Conservation (phyloP, 2,888 invertebrate species). For the Lasiommata megera region DNA sequence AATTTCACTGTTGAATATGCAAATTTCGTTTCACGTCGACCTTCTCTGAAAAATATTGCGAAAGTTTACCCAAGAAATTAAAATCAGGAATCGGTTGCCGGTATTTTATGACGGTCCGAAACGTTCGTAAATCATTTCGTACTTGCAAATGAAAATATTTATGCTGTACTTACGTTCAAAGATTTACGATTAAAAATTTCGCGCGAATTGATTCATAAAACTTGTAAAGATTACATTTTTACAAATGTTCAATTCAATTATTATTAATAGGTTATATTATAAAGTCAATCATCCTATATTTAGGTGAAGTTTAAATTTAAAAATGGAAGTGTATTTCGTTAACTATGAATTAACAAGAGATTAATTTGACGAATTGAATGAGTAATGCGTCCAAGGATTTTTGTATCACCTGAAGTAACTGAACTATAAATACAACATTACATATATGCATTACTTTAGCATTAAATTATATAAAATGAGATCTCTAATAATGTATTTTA, state of each 20-base stretch:
- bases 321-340: no score
- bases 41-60: slow-evolving; percentile 70
- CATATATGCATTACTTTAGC: no score
- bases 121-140: slow-evolving; percentile 25
- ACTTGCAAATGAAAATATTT: slow-evolving; percentile 26
- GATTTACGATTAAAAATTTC: slow-evolving; percentile 12
- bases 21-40: slow-evolving; percentile 70
- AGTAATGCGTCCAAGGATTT: no score
- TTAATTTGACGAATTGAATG: no score
- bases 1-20: slow-evolving; percentile 77
- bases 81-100: slow-evolving; percentile 68
- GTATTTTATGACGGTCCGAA: slow-evolving; percentile 35
- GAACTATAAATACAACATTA: no score
- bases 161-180: slow-evolving; percentile 14
- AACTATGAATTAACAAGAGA: no score
- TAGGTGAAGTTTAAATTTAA: no score
- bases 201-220: slow-evolving; percentile 9
- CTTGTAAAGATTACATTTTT: slow-evolving; percentile 2
- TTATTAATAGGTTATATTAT: no score
- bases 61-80: slow-evolving; percentile 74
- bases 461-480: no score
- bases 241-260: not conserved
- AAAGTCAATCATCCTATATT: no score
- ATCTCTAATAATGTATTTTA: no score
- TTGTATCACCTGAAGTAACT: no score